Evolutionary conservation across 2,113 vertebrate genomes (phyloP), one percentile per base, ranked within the genome.

Genomic region (Butorides virescens): DNA sequence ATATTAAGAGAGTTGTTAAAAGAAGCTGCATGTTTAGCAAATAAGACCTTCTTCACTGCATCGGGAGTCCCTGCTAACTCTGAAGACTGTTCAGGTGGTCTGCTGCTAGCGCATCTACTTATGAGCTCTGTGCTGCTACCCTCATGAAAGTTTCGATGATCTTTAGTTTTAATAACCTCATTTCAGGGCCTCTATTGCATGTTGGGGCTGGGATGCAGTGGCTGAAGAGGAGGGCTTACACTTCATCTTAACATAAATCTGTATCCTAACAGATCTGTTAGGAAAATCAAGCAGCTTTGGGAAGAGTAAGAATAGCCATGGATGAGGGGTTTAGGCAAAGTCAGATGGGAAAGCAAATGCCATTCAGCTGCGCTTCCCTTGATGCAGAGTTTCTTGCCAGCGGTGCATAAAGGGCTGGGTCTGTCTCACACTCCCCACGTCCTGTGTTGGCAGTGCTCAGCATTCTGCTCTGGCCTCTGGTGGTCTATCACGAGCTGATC

Each of bases 401-500:
- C 0, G 4, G 25, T 29, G 37, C 1, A 0, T 63, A 17, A 58
- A 63, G 78, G 65, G 29, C 65, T 3, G 17, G 12, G 5, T 72
- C 34, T 93, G 44, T 61, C 44, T 95, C 66, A 88, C 10, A 1
- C 12, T 85, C 26, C 7, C 56, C 8, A 2, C 26, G 8, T 92
- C 72, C 55, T 94, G 18, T 95, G 18, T 95, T 59, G 47, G 6
- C 91, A 99, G 99, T 99, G 72, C 98, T 99, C 88, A 99, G 99
- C 30, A 99, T 99, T 91, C 98, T 99, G 95, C 93, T 99, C 56
- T 99, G 99, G 99, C 99, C 99, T 0, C 97, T 99, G 97, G 99
- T 99, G 92, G 99, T 99, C 50, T 99, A 99, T 94, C 99, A 99
- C 3, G 99, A 99, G 75, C 98, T 99, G 89, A 99, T 99, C 96